Evolutionary conservation across 2,888 invertebrate genomes (phyloP).

Genomic region (Pterobdella sp.): DNA sequence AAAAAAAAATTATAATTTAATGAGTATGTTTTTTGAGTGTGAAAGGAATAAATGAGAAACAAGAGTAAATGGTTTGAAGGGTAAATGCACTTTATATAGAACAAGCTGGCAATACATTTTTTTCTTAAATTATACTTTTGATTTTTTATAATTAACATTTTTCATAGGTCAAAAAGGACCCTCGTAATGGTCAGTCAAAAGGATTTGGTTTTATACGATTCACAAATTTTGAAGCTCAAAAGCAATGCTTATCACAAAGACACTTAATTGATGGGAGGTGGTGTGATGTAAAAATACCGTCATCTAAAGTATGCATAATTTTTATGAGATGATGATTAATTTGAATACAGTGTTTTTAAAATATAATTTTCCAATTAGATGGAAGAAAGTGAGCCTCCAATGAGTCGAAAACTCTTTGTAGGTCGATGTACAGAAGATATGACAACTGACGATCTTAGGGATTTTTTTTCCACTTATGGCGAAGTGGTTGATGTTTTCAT

Average conservation of each 20-base stretch:
- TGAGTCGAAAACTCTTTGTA: constrained; percentile 75
- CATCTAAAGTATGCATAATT: constrained; percentile 65
- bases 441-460: constrained; percentile 76
- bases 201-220: constrained; percentile 98
- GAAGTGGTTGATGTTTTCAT: constrained; percentile 94
- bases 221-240: constrained; percentile 86
- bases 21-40: no score
- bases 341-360: no score
- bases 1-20: no score
- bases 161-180: constrained; percentile 76
- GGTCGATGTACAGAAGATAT: constrained; percentile 88
- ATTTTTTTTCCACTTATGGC: constrained; percentile 74
- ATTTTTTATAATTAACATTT: no score
- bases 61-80: no score
- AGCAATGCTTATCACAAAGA: constrained; percentile 82
- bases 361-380: constrained; percentile 32
- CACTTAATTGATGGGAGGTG: constrained; percentile 95
- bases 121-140: no score
- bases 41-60: no score
- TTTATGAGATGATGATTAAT: no score
- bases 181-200: constrained; percentile 85
- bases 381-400: constrained; percentile 47
- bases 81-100: no score
- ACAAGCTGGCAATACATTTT: no score
- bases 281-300: constrained; percentile 97